Evolutionary conservation across 1,140 invertebrate species (phyloP), one percentile per base, ranked within the genome.

Genomic region (Muscidifurax raptorellus): DNA sequence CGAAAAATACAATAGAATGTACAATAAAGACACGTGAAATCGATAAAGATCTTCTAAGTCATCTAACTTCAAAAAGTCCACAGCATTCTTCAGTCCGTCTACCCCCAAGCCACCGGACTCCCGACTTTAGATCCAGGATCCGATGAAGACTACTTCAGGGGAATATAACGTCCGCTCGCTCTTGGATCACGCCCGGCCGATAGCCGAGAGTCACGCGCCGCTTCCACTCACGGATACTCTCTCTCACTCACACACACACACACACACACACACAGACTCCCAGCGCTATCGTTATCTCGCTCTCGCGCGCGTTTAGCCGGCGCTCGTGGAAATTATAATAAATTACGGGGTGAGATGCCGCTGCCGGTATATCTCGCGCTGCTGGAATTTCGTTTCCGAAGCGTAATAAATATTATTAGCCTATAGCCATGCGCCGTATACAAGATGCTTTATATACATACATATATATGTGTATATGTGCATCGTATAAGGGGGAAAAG

Each of bases 331-430:
- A 82, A 82, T 85, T 85, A 85, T 85, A 85, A 85, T 85, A 85
- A 85, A 85, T 85, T 85, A 82, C 84, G 30, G 40, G 75, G 40
- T 47, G 64, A 40, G 74, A 25, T 66, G 76, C 76, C 40, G 67
- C 76, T 22, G 72, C 59, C 36, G 52, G 12, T 28, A 52, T 27
- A 12, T n/a, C 71, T 66, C 27, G 36, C 44, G 79, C 78, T 75
- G 74, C 79, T 85, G 84, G 84, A 77, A 77, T 85, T 82, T 82
- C 75, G 47, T 72, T 12, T 69, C 64, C 30, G 22, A 25, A 28
- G 66, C 64, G 66, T 82, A 85, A 85, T 85, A 82, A 85, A 85
- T 85, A 82, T 85, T 79, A 85, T 85, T 82, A 82, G 47, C 40
- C 15, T n/a, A 59, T n/a, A 59, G 52, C 52, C 52, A 18, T 59